phyloP scores from a whole-genome alignment of 2,888 invertebrate species.

The Synanthedon andrenaeformis region DNA sequence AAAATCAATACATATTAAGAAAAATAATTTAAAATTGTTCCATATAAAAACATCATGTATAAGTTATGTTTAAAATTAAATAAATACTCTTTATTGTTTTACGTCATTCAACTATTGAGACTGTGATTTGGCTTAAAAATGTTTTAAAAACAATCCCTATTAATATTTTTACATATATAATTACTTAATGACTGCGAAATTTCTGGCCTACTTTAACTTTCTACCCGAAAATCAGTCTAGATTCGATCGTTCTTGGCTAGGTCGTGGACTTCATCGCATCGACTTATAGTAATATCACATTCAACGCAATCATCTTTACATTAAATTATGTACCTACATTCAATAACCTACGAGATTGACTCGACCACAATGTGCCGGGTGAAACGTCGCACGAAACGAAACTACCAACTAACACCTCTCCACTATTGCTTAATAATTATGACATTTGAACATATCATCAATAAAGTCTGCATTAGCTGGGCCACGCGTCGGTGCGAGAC shows the following conservation, averaged over 20 bases:
- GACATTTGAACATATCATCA: no score
- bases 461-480: no score
- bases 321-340: slow-evolving; percentile 13
- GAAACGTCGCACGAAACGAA: no score
- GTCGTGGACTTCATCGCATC: slow-evolving; percentile 33
- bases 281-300: slow-evolving; percentile 67
- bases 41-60: slow-evolving; percentile 68
- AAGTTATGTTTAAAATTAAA: slow-evolving; percentile 66
- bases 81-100: slow-evolving; percentile 66
- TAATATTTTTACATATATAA: slow-evolving; percentile 23
- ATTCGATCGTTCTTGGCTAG: slow-evolving; percentile 51
- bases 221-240: slow-evolving; percentile 69
- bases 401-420: no score
- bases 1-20: slow-evolving; percentile 65
- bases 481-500: no score
- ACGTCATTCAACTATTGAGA: slow-evolving; percentile 57
- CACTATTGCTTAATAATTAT: no score
- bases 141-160: slow-evolving; percentile 52
- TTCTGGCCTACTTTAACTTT: slow-evolving; percentile 51
- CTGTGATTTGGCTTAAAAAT: slow-evolving; percentile 59
- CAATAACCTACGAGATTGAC: slow-evolving; percentile 13
- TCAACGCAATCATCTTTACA: slow-evolving; percentile 37
- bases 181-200: slow-evolving; percentile 56
- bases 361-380: not conserved
- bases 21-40: slow-evolving; percentile 65